Evolutionary conservation across 2,888 invertebrate genomes (phyloP).

Genomic region (Ctena decussata): DNA sequence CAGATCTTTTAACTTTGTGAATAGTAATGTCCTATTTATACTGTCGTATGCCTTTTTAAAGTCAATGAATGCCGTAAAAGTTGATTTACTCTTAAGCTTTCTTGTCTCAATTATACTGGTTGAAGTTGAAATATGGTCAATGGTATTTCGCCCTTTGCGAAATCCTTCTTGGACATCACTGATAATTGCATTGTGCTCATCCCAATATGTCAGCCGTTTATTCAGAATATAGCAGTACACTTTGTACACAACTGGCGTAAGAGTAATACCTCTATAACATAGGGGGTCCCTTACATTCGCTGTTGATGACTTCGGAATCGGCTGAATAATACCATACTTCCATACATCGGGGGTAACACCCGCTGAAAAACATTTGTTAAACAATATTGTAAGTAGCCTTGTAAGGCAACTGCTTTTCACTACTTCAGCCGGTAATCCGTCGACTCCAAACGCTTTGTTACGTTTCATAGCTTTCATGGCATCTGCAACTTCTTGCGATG

Average conservation of each 20-base stretch:
- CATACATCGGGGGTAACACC: neutral
- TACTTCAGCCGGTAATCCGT: neutral
- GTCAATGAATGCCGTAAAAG: constrained; percentile 2
- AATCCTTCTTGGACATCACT: neutral
- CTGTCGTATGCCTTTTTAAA: constrained; percentile 9
- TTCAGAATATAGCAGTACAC: neutral
- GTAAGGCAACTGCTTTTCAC: neutral
- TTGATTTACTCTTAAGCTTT: neutral
- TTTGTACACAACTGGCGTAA: too few species aligned
- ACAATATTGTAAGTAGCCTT: neutral
- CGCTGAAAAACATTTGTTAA: neutral
- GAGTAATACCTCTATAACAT: neutral
- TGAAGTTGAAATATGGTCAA: neutral
- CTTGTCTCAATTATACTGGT: neutral
- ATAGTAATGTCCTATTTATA: neutral
- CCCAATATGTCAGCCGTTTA: neutral
- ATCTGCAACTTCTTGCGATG: neutral
- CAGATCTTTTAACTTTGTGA: neutral
- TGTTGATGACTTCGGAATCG: neutral
- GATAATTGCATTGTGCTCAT: neutral
- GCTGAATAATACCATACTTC: neutral
- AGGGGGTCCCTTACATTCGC: neutral
- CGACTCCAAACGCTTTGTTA: neutral
- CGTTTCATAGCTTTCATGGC: neutral
- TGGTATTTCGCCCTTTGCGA: neutral